Base-by-base conservation (phyloP, 2,888 invertebrate species). In the Lepidonotus clava region DNA sequence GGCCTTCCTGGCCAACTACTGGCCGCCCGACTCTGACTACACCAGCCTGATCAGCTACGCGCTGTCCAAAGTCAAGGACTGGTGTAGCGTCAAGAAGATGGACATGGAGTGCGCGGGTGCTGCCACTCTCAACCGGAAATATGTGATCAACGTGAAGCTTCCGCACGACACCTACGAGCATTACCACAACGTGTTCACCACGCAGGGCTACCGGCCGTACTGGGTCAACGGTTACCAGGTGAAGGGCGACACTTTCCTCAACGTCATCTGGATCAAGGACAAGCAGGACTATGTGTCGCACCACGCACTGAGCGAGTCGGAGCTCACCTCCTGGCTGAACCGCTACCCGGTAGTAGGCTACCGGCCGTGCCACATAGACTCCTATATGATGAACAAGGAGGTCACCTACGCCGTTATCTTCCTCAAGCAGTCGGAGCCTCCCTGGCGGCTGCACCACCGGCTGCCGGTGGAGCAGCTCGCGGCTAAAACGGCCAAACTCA, bases 11-110 rank as follows among this genome's bases (percentile, higher is more conserved):
- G 89, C 91, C 76, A 93, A 93, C 87, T 89, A 92, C 67, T 92
- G 92, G 92, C 89, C 92, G 5, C 89, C 89, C 28, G 92, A 93
- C 84, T 90, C 89, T 86, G 93, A 93, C 84, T 87, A 92, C 38
- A 91, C 92, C 87, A 92, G 92, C 0, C 88, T 93, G 8, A 88
- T 92, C 0, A 91, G 91, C 85, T 92, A 90, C 89, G 92, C 91
- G 0, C 83, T 92, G 28, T 90, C 89, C 77, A 86, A 88, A 1
- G 89, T 90, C 2, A 41, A 67, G 21, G 66, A 87, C n/a, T 84
- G 89, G 24, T 89, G 89, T 0, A 83, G 41, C 18, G 76, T 71
- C 11, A 67, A 80, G 24, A 41, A 34, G 36, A 36, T 40, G 21
- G 38, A 40, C 14, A 67, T 87, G 1, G 83, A 77, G 38, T 28